phyloP scores from a whole-genome alignment of 2,888 invertebrate species.

The Ferrisia virgata region DNA sequence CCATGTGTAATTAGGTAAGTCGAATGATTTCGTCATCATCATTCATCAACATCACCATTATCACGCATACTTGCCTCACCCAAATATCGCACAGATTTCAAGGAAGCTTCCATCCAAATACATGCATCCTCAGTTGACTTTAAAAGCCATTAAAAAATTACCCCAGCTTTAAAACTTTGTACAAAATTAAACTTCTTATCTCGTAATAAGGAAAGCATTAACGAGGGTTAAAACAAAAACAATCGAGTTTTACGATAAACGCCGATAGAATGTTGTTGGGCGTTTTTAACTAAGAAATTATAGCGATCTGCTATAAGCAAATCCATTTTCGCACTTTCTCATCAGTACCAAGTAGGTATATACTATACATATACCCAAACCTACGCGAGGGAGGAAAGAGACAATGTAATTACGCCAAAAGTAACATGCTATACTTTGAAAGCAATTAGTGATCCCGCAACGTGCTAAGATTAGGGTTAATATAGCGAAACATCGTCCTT shows the following conservation, averaged over 20 bases:
- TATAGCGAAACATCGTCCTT: neutral
- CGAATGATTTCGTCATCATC: too few relatives aligned
- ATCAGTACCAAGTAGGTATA: too few relatives aligned
- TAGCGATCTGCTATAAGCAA: neutral
- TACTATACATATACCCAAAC: too few relatives aligned
- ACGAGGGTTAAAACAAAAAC: neutral
- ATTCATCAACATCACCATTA: too few relatives aligned
- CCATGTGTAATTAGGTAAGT: too few relatives aligned
- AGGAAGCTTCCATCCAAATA: too few relatives aligned
- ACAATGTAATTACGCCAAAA: constrained; percentile 6
- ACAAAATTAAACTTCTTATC: constrained; percentile 3
- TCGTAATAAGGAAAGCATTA: constrained; percentile 1
- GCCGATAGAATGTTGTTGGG: neutral
- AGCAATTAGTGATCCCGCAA: constrained; percentile 3
- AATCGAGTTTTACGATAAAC: constrained; percentile 15
- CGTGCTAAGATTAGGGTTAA: neutral
- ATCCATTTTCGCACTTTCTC: neutral
- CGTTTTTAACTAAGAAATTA: neutral
- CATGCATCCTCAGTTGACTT: neutral
- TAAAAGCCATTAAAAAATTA: neutral
- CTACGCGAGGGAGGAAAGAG: neutral
- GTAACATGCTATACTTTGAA: neutral
- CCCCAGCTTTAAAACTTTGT: neutral
- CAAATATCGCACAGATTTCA: too few relatives aligned
- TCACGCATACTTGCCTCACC: too few relatives aligned